Percentiles rank a stretch among this genome's conserved stretches.
Evolutionary conservation across 1,140 invertebrate genomes (phyloP).

Genomic region (Heliconius eleuchia): DNA sequence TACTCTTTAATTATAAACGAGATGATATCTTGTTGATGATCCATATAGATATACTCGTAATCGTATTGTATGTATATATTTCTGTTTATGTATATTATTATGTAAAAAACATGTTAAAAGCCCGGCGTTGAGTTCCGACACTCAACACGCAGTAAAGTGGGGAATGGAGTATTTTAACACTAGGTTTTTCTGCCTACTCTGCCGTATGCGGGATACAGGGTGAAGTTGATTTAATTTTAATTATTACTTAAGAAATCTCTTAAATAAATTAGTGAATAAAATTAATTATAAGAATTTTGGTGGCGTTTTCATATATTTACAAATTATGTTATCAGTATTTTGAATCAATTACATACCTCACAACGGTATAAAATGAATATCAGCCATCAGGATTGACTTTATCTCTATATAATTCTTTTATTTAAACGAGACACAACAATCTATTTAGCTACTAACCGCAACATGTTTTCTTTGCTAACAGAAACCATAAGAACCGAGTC

Average conservation of each 20-base stretch:
- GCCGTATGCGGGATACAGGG: no score
- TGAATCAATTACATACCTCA: not conserved
- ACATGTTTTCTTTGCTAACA: not conserved
- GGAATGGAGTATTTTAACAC: no score
- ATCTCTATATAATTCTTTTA: not conserved
- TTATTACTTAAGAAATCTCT: not conserved
- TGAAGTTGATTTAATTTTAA: not conserved
- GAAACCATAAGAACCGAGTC: not conserved
- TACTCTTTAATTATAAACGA: conserved; percentile 8
- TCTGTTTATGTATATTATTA: not conserved
- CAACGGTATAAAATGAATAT: not conserved
- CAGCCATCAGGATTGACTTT: not conserved
- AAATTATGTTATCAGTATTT: not conserved
- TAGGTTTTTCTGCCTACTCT: not conserved
- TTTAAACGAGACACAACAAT: not conserved
- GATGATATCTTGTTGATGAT: not conserved
- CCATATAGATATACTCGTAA: no score
- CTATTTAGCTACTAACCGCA: not conserved
- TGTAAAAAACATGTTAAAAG: no score
- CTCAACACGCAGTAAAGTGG: no score
- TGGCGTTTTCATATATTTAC: not conserved
- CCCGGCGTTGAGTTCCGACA: no score
- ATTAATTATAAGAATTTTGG: not conserved
- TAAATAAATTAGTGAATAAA: not conserved
- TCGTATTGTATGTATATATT: not conserved